Evolutionary conservation across 1,140 invertebrate genomes (phyloP).

Genomic region (Cyphomyrmex costatus): DNA sequence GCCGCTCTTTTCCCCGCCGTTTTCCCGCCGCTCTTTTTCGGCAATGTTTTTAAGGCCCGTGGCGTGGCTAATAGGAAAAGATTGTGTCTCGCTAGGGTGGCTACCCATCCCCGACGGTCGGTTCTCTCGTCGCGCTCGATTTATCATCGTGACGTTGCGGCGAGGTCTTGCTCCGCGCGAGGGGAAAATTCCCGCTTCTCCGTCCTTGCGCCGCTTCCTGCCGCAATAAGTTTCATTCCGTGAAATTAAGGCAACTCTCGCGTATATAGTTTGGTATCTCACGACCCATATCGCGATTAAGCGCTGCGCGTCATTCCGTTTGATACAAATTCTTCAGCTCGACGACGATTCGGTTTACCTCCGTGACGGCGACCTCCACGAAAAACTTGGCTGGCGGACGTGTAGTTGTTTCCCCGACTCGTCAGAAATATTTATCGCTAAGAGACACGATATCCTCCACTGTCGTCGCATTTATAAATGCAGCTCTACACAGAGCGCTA

Average conservation of each 20-base stretch:
- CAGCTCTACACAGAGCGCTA: no score
- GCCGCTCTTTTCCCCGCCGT: neutral
- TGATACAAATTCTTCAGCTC: conserved; percentile 61
- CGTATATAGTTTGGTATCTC: conserved; percentile 77
- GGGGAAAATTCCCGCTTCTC: conserved; percentile 17
- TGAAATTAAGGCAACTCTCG: conserved; percentile 77
- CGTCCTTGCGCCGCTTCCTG: neutral
- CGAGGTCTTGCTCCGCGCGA: neutral
- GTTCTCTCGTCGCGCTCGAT: conserved; percentile 80
- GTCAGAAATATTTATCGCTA: conserved; percentile 57
- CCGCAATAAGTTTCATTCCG: conserved; percentile 33
- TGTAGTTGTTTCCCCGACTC: neutral
- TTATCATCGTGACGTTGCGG: conserved; percentile 80
- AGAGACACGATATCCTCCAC: conserved; percentile 6
- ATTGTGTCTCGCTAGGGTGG: conserved; percentile 73
- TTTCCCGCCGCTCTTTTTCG: conserved; percentile 56
- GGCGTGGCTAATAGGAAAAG: conserved; percentile 73
- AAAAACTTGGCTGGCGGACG: neutral
- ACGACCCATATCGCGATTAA: conserved; percentile 58
- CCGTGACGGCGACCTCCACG: neutral
- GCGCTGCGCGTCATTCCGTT: neutral
- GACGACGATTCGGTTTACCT: neutral
- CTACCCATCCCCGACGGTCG: conserved; percentile 61
- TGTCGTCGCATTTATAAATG: neutral
- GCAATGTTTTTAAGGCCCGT: conserved; percentile 73